phyloP scores from a whole-genome alignment of 1,140 invertebrate species.

The Ruditapes philippinarum region DNA sequence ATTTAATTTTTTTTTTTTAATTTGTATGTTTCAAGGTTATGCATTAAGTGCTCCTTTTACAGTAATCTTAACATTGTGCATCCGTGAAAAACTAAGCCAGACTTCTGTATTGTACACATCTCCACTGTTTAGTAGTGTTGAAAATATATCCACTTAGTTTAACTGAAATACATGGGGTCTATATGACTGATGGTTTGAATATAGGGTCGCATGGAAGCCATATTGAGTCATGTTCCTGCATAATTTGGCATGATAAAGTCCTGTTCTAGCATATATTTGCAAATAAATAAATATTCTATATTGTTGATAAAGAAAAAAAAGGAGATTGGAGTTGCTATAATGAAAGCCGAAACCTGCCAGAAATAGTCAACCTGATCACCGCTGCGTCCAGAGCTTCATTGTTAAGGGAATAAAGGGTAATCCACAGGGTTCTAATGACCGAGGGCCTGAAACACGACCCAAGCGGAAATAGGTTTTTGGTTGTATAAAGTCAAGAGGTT shows the following conservation, averaged over 20 bases:
- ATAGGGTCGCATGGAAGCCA: neutral
- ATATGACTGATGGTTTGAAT: too few relatives aligned
- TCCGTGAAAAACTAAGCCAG: too few relatives aligned
- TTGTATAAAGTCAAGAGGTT: neutral
- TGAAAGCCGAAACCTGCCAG: neutral
- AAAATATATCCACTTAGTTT: too few relatives aligned
- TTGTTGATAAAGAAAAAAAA: conserved; percentile 1
- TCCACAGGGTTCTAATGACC: neutral
- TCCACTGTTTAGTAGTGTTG: too few relatives aligned
- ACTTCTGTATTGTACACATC: too few relatives aligned
- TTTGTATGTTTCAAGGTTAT: too few relatives aligned
- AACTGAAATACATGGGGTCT: too few relatives aligned
- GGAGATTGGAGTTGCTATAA: neutral
- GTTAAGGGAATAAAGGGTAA: neutral
- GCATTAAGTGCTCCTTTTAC: too few relatives aligned
- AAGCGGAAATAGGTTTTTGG: neutral
- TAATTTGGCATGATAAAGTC: neutral
- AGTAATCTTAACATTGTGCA: too few relatives aligned
- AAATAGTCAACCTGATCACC: neutral
- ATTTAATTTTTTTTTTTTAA: too few relatives aligned
- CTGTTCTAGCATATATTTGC: neutral
- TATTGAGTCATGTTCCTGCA: neutral
- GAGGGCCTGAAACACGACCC: neutral
- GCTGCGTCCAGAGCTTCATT: neutral
- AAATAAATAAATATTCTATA: neutral